These are phyloP conservation scores for Podarcis muralis DNA, from an alignment of 2,113 vertebrate genomes.

Conservation along the genomic window DNA sequence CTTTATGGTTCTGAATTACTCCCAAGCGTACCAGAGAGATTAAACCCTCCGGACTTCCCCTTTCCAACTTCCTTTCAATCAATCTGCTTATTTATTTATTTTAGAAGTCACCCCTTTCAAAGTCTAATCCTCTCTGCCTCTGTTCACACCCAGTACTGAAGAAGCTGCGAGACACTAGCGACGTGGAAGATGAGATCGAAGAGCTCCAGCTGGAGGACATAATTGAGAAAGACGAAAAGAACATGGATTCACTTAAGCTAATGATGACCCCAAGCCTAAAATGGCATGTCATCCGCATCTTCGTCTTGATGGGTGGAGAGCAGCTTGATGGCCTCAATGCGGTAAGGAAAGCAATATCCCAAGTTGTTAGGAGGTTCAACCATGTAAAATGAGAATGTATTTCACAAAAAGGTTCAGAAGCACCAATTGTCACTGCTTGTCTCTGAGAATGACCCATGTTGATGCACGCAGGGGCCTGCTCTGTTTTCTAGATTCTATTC, in stretches of 20 bases:
- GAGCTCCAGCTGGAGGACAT: conserved; percentile 86
- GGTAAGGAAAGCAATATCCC: conserved; percentile 65
- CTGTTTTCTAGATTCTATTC: too few relatives aligned
- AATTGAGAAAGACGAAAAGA: conserved; percentile 81
- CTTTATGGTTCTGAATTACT: too few relatives aligned
- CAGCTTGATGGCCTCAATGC: conserved; percentile 90
- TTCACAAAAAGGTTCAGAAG: too few relatives aligned
- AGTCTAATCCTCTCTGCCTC: not conserved
- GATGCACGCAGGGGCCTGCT: too few relatives aligned
- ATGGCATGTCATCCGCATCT: conserved; percentile 88
- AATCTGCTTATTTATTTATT: too few relatives aligned
- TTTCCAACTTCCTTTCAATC: too few relatives aligned
- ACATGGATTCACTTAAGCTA: conserved; percentile 80
- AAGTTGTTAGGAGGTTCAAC: not conserved
- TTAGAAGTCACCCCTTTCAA: not conserved
- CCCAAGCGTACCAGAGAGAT: too few relatives aligned
- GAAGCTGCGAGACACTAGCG: conserved; percentile 78
- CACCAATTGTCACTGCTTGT: too few relatives aligned
- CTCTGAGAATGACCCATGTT: too few relatives aligned
- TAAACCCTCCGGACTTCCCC: too few relatives aligned
- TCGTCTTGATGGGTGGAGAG: conserved; percentile 87
- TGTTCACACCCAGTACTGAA: conserved; percentile 74
- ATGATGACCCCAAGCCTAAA: conserved; percentile 78
- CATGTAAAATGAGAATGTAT: too few relatives aligned
- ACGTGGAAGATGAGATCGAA: conserved; percentile 80